phyloP scores from a whole-genome alignment of 1,140 invertebrate species.

The Himalopsyche phryganea region DNA sequence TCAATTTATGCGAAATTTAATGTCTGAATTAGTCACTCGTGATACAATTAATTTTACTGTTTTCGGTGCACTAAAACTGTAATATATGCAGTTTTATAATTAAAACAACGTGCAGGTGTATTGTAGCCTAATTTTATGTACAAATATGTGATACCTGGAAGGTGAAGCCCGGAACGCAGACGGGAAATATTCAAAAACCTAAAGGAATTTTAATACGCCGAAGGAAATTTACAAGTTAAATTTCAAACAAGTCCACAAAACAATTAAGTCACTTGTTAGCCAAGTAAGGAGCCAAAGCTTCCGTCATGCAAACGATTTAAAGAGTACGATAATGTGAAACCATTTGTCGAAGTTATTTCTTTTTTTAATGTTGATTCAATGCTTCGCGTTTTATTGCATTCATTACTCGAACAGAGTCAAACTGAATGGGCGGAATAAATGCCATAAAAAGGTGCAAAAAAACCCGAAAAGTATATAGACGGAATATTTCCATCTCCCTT shows the following conservation, averaged over 20 bases:
- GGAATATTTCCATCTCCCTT: background rate
- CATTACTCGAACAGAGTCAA: too few species aligned
- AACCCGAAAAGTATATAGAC: background rate
- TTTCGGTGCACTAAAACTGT: background rate
- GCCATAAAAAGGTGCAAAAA: background rate
- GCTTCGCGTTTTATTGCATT: too few species aligned
- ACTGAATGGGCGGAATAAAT: background rate
- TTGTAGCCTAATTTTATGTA: constrained; percentile 8
- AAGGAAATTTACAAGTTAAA: constrained; percentile 11
- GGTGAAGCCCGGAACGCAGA: background rate
- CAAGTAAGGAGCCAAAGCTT: too few species aligned
- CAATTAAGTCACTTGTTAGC: too few species aligned
- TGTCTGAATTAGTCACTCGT: too few species aligned
- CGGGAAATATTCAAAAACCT: constrained; percentile 11
- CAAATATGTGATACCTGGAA: constrained; percentile 13
- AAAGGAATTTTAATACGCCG: constrained; percentile 18
- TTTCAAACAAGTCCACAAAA: background rate
- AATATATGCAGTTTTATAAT: constrained; percentile 1
- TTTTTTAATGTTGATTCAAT: too few species aligned
- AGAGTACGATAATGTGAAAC: too few species aligned
- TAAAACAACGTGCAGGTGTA: constrained; percentile 2
- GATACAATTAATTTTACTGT: too few species aligned
- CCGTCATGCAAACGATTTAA: too few species aligned
- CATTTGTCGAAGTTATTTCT: too few species aligned
- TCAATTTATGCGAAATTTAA: too few species aligned